phyloP scores from a whole-genome alignment of 2,113 vertebrate species.

The Prochilodus magdalenae region DNA sequence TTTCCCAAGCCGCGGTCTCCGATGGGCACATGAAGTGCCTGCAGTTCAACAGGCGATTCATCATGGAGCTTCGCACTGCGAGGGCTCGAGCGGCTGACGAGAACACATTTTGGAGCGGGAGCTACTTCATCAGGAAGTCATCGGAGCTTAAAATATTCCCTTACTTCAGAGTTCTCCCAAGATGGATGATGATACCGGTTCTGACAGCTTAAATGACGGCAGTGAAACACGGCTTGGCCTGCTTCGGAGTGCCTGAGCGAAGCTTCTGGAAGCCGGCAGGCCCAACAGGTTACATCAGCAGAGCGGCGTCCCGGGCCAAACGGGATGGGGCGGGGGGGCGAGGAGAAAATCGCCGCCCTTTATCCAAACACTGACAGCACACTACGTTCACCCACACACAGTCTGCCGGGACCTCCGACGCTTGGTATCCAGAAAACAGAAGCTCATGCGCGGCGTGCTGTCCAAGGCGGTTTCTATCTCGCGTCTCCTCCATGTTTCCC shows the following conservation, averaged over 20 bases:
- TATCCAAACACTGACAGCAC: conserved; percentile 46
- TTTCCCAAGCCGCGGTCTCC: conserved; percentile 69
- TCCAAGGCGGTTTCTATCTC: conserved; percentile 20
- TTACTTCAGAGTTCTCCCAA: conserved; percentile 5
- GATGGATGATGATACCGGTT: conserved; percentile 12
- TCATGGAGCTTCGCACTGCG: conserved; percentile 17
- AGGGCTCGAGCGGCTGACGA: conserved; percentile 25
- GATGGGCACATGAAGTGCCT: conserved; percentile 61
- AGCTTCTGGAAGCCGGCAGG: conserved; percentile 17
- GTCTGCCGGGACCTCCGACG: conserved; percentile 31
- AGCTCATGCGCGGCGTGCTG: conserved; percentile 45
- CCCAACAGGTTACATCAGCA: conserved; percentile 31
- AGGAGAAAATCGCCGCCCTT: conserved; percentile 25
- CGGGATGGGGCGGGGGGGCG: too few species aligned
- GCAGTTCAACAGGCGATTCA: conserved; percentile 41
- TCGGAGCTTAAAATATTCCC: conserved; percentile 27
- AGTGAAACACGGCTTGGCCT: conserved; percentile 2
- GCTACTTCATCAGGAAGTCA: conserved; percentile 33
- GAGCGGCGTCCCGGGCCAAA: conserved; percentile 2
- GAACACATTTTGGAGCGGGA: background rate
- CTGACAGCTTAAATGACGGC: conserved; percentile 7
- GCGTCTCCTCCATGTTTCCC: conserved; percentile 9
- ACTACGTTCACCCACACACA: conserved; percentile 36
- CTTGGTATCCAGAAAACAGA: conserved; percentile 52
- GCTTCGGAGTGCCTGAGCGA: background rate